Evolutionary conservation across 2,888 invertebrate species (phyloP), one percentile per base, ranked within the genome.

Genomic region (Pocota personata): DNA sequence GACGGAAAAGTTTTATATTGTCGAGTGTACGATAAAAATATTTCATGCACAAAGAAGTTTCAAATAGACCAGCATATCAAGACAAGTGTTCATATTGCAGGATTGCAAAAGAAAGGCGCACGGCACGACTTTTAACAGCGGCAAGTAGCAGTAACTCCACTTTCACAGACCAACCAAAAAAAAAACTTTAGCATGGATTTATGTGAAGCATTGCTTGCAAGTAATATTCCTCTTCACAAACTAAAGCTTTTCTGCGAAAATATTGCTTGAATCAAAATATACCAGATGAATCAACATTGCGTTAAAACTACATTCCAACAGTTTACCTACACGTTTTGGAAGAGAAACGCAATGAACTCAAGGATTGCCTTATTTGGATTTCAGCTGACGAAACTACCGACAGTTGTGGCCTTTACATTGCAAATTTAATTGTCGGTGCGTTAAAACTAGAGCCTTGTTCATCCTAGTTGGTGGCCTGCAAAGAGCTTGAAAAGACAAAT

Each of bases 211-310:
- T n/a, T n/a, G n/a, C n/a, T n/a, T n/a, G 55, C 66, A 55, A 55
- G 64, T 32, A 60, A 64, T 73, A 73, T 79, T 62, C 52, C 78
- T 24, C 69, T 60, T 32, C 30, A 64, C 32, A 66, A 76, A 66
- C 16, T 76, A 62, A 46, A 62, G 62, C 14, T 46, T 80, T 72
- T 55, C 55, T 57, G 21, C 19, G 24, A 43, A 40, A 66, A 52
- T 40, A 77, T 46, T 46, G 16, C 35, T 52, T 55, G 1, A 57
- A 66, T 69, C 12, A 71, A 19, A 40, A 21, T 35, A 50, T 43
- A 27, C 46, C 64, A 40, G 40, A 40, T 12, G 64, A 64, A 64
- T 43, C 64, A 19, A 40, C 43, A 12, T 40, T 64, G 37, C 37
- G 64, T 21, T 43, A 19, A 24, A 30, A 46, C 16, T 35, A 27